Percentiles rank a stretch among this genome's conserved stretches.
phyloP scores from a whole-genome alignment of 1,140 invertebrate genomes.

The Calosoma granatense region DNA sequence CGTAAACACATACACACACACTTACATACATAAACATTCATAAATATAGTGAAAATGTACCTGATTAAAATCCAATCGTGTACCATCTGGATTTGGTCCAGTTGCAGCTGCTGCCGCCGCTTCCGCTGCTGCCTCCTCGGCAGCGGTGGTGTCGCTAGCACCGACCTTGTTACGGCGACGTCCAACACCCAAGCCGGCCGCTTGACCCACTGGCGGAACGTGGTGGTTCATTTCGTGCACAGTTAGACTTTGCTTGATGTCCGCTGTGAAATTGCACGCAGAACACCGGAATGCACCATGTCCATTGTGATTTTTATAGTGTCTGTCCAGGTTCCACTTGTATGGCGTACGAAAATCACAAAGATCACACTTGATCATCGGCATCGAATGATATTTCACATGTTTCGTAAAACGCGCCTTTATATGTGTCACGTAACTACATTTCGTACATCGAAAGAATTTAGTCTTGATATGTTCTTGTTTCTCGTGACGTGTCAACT shows the following conservation, averaged over 20 bases:
- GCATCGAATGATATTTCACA: constrained; percentile 88
- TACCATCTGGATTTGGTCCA: neutral
- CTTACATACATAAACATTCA: too few relatives aligned
- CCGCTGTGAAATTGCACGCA: constrained; percentile 83
- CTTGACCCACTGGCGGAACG: constrained; percentile 60
- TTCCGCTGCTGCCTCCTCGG: constrained; percentile 27
- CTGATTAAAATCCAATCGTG: neutral
- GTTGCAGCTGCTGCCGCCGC: constrained; percentile 4
- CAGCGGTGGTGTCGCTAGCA: constrained; percentile 48
- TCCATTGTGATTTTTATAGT: constrained; percentile 82
- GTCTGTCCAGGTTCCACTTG: constrained; percentile 87
- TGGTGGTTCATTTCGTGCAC: constrained; percentile 87
- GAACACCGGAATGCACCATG: constrained; percentile 72
- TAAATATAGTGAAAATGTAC: too few relatives aligned
- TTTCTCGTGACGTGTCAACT: constrained; percentile 41
- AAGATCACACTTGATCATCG: constrained; percentile 84
- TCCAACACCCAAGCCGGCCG: constrained; percentile 36
- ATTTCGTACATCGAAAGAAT: constrained; percentile 80
- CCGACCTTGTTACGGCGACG: constrained; percentile 57
- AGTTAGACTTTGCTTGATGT: constrained; percentile 85
- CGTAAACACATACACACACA: too few relatives aligned
- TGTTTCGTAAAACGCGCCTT: constrained; percentile 85
- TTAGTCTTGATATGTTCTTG: constrained; percentile 47
- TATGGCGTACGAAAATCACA: constrained; percentile 90
- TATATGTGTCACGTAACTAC: constrained; percentile 83